Percentiles rank a stretch among this genome's conserved stretches.
Evolutionary conservation across 1,140 invertebrate species (phyloP).

Genomic region (Nephotettix cincticeps): DNA sequence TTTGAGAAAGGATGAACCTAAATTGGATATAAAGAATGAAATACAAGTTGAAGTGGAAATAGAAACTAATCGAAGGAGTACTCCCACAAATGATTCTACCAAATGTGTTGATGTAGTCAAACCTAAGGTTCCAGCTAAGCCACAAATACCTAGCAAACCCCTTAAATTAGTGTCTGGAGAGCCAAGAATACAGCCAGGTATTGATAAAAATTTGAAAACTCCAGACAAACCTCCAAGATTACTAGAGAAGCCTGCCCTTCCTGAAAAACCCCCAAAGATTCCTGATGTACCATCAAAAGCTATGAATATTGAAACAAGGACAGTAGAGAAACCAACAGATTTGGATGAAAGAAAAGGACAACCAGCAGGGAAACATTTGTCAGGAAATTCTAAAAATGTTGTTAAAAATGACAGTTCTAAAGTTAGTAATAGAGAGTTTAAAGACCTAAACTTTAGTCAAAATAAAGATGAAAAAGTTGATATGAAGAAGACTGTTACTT

Average conservation of each 20-base stretch:
- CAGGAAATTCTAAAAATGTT: background rate
- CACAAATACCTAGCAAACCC: slow-evolving; percentile 2
- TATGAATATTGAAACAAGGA: too few species aligned
- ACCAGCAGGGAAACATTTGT: too few species aligned
- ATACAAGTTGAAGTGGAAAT: slow-evolving; percentile 16
- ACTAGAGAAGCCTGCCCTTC: background rate
- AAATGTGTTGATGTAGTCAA: background rate
- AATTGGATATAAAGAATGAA: background rate
- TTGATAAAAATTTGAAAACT: background rate
- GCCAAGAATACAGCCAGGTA: background rate
- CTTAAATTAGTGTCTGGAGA: background rate
- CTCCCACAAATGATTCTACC: background rate
- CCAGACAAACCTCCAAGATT: slow-evolving; percentile 9
- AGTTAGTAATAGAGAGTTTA: slow-evolving; percentile 32
- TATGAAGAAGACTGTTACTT: slow-evolving; percentile 49
- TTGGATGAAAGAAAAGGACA: too few species aligned
- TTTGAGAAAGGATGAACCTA: slow-evolving; percentile 19
- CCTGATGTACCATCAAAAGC: too few species aligned
- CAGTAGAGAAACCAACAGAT: too few species aligned
- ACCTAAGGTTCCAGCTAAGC: background rate
- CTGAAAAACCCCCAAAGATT: background rate
- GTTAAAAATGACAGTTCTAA: slow-evolving; percentile 39
- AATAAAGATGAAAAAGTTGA: slow-evolving; percentile 18
- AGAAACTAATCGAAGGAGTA: background rate
- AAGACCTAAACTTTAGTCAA: background rate